Base-by-base conservation (phyloP, 2,113 vertebrate genomes). In the Sapajus apella region DNA sequence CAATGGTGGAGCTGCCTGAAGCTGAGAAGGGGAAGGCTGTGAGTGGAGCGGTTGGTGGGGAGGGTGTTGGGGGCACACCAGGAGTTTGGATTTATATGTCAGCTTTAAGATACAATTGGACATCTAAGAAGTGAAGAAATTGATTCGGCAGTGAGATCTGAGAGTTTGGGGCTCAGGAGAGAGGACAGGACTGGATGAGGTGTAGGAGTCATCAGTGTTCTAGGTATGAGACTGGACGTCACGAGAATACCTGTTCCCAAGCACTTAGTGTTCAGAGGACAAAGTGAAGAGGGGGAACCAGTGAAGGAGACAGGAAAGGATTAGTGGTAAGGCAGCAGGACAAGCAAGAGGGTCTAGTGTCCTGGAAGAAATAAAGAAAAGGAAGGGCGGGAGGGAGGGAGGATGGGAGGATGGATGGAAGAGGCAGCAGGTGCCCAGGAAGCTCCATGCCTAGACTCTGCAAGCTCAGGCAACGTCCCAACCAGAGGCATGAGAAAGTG, bases 1-100 rank as follows among this genome's bases (percentile, higher is more conserved):
- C 43, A 45, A 52, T n/a, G n/a, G 35, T 56, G 43, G 3, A 3
- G 21, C 37, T 64, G 20, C n/a, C 2, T 1, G 37, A 61, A 21
- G 0, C 23, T 2, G 13, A 40, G 17, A 37, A 35, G 5, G 5
- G 17, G 14, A 61, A 43, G 47, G 23, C 35, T 21, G 0, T 66
- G 23, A 50, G 18, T 4, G 3, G 8, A 35, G 12, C 20, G 35
- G 16, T 13, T 64, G 16, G 5, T 64, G 20, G 9, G 17, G 75
- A 25, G 7, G 8, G 16, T 20, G 12, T 16, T 20, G 12, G 27
- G n/a, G 5, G 3, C 23, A 37, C 37, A 56, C 14, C 1, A 10
- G 27, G 17, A 76, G 6, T 73, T 47, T 12, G 17, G 8, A n/a
- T 84, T 23, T 61, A 52, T 30, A 13, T 61, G 23, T 20, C 23